A percentile compares a stretch with the other conserved stretches of the same genome.
These are phyloP conservation scores for Drosophila anomelani DNA, from an alignment of 2,888 invertebrate species.

Conservation along the genomic window DNA sequence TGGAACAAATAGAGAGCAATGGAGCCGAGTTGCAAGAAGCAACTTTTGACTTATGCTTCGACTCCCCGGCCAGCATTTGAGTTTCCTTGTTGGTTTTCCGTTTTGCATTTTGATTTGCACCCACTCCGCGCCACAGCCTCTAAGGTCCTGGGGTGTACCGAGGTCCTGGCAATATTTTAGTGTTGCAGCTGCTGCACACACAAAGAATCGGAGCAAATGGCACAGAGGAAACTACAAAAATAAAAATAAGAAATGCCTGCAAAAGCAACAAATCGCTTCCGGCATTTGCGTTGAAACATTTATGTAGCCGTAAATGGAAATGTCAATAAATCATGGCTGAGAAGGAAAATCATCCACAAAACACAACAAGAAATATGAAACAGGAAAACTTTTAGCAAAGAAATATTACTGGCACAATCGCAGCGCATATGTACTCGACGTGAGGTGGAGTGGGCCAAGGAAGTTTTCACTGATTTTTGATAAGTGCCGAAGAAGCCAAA, in stretches of 20 bases:
- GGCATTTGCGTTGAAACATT: slow-evolving; percentile 79
- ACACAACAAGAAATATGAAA: slow-evolving; percentile 39
- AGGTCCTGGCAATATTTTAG: slow-evolving; percentile 60
- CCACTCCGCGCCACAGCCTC: slow-evolving; percentile 33
- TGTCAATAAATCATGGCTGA: slow-evolving; percentile 75
- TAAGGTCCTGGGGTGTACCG: slow-evolving; percentile 5
- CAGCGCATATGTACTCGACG: slow-evolving; percentile 19
- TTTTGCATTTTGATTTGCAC: slow-evolving; percentile 76
- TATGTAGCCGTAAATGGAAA: slow-evolving; percentile 78
- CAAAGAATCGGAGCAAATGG: slow-evolving; percentile 20
- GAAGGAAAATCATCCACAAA: slow-evolving; percentile 65
- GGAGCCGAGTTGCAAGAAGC: slow-evolving; percentile 36
- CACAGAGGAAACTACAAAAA: slow-evolving; percentile 24
- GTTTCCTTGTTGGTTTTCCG: slow-evolving; percentile 64
- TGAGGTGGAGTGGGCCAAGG: slow-evolving; percentile 3
- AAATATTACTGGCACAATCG: slow-evolving; percentile 55
- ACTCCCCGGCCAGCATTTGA: slow-evolving; percentile 57
- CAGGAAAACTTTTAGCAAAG: slow-evolving; percentile 62
- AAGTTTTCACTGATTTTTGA: slow-evolving; percentile 13
- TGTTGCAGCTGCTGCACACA: slow-evolving; percentile 36
- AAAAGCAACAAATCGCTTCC: slow-evolving; percentile 77
- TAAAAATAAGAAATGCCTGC: slow-evolving; percentile 25
- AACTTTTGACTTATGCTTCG: slow-evolving; percentile 71
- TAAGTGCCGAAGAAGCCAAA: slow-evolving; percentile 9
- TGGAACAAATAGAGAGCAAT: slow-evolving; percentile 11